Evolutionary conservation across 2,113 vertebrate genomes (phyloP).

Genomic region (Hippocampus zosterae): DNA sequence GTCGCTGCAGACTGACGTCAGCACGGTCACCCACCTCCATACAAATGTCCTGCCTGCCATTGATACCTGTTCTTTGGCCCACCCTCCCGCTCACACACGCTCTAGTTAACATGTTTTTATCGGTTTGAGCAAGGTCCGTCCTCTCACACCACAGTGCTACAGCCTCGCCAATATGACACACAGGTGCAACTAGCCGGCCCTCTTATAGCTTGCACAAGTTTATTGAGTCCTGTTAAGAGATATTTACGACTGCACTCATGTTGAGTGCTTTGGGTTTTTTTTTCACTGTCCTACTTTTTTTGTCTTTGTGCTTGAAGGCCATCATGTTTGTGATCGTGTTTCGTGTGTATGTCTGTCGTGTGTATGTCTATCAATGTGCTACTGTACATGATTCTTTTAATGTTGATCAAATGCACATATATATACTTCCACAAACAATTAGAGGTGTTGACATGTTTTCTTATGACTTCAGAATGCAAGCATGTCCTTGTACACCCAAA

Average conservation of each 20-base stretch:
- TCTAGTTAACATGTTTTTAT: conserved; percentile 67
- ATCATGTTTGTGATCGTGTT: background rate
- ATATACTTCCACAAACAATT: background rate
- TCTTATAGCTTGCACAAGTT: conserved; percentile 46
- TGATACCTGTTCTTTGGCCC: conserved; percentile 50
- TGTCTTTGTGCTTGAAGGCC: background rate
- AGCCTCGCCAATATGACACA: conserved; percentile 61
- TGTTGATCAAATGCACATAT: background rate
- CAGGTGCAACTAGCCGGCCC: conserved; percentile 55
- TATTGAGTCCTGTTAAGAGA: conserved; percentile 51
- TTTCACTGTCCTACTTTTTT: background rate
- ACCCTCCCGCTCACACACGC: conserved; percentile 8
- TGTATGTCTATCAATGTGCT: background rate
- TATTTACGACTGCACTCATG: conserved; percentile 47
- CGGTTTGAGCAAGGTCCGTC: conserved; percentile 53
- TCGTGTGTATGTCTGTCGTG: background rate
- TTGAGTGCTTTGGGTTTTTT: conserved; percentile 23
- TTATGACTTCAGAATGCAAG: background rate
- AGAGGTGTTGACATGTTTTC: background rate
- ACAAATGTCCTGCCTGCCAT: conserved; percentile 53
- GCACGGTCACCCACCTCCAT: conserved; percentile 49
- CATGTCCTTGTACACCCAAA: background rate
- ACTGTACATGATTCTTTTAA: background rate
- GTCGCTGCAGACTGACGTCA: conserved; percentile 63
- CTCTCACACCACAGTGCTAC: conserved; percentile 49